Evolutionary conservation across 2,888 invertebrate genomes (phyloP).

Genomic region (Amiota mariae): DNA sequence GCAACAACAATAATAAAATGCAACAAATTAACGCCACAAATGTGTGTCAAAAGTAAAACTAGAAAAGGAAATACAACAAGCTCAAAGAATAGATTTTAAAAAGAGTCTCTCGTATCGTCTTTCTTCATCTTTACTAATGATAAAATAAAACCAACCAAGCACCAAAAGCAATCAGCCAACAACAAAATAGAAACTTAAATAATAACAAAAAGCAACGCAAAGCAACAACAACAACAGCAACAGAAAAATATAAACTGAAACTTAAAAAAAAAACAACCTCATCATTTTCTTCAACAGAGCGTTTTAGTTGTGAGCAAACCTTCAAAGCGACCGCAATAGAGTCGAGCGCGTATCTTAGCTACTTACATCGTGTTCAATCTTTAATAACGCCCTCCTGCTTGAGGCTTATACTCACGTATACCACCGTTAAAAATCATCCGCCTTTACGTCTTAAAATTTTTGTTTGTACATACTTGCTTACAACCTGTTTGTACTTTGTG

Average conservation of each 20-base stretch:
- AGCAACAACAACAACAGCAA: conserved; percentile 29
- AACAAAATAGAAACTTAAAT: conserved; percentile 39
- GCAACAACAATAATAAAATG: conserved; percentile 1
- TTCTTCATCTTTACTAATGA: too few relatives aligned
- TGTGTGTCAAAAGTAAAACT: not conserved
- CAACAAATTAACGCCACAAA: not conserved
- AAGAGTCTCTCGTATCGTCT: too few relatives aligned
- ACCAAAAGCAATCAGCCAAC: not conserved
- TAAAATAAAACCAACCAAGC: not conserved
- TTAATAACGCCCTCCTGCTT: not conserved
- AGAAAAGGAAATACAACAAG: too few relatives aligned
- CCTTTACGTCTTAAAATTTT: too few relatives aligned
- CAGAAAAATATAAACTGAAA: conserved; percentile 28
- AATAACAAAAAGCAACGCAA: conserved; percentile 29
- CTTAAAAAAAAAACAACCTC: not conserved
- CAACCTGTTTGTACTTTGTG: conserved; percentile 27
- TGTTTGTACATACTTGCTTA: too few relatives aligned
- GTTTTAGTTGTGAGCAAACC: conserved; percentile 57
- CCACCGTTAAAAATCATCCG: too few relatives aligned
- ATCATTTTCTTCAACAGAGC: conserved; percentile 40
- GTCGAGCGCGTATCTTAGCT: not conserved
- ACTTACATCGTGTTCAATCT: not conserved
- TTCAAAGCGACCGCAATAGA: conserved; percentile 42
- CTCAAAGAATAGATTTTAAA: too few relatives aligned
- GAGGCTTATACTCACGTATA: too few relatives aligned